Conservation (phyloP, 2,113 vertebrate genomes). For the Bambusicola thoracicus region DNA sequence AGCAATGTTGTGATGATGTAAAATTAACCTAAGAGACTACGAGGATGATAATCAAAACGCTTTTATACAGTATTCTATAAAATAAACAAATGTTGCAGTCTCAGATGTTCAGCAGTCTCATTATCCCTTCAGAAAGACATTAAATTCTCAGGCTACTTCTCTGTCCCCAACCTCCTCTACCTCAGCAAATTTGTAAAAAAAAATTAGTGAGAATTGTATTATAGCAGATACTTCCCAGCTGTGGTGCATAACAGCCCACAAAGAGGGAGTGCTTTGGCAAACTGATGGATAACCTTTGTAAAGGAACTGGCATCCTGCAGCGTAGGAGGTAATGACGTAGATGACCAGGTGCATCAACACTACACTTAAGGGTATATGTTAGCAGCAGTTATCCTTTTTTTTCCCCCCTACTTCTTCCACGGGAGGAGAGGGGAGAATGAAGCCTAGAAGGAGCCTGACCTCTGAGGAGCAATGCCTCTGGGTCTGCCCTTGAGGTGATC, state of each 20-base stretch:
- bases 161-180: not conserved
- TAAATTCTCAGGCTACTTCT: not conserved
- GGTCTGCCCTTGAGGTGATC: not conserved
- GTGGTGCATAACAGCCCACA: not conserved
- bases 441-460: not conserved
- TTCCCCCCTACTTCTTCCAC: not conserved
- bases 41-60: not conserved
- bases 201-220: not conserved
- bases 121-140: not conserved
- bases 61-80: not conserved
- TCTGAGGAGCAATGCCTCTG: not conserved
- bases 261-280: not conserved
- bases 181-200: not conserved
- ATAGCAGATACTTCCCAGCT: not conserved
- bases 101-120: not conserved
- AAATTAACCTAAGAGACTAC: not conserved
- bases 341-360: not conserved
- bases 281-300: not conserved
- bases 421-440: not conserved
- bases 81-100: not conserved
- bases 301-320: not conserved
- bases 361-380: not conserved
- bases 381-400: not conserved
- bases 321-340: accelerated
- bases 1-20: not conserved